Evolutionary conservation across 2,113 vertebrate species (phyloP).

Genomic region (Pomatorhinus ruficollis): DNA sequence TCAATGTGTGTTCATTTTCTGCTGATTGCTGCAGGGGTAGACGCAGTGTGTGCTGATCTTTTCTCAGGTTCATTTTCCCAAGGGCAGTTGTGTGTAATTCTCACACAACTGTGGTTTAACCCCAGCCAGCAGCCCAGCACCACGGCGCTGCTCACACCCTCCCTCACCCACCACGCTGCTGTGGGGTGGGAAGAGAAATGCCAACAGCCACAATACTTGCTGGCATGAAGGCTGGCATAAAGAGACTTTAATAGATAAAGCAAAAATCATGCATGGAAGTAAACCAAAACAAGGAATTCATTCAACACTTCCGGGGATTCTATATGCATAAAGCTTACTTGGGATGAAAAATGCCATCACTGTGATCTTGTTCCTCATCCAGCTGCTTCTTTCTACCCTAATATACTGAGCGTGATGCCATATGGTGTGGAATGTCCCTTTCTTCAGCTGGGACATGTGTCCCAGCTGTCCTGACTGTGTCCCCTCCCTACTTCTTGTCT

Average conservation of each 20-base stretch:
- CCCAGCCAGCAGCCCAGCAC: not conserved
- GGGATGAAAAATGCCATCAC: not conserved
- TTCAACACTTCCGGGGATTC: accelerated
- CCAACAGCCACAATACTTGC: accelerated
- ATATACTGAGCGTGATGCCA: too few species aligned
- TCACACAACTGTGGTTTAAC: not conserved
- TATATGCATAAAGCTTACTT: not conserved
- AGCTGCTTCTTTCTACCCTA: not conserved
- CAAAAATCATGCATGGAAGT: not conserved
- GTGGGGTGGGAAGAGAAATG: not conserved
- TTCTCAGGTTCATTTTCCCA: slow-evolving; percentile 27
- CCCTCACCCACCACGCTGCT: not conserved
- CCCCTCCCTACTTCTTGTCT: too few species aligned
- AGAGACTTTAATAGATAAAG: not conserved
- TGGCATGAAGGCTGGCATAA: not conserved
- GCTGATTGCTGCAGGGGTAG: slow-evolving; percentile 28
- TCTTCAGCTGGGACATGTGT: not conserved
- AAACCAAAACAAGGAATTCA: not conserved
- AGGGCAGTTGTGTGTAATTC: not conserved
- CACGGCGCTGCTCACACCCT: not conserved
- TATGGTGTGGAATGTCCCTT: not conserved
- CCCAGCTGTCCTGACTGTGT: not conserved
- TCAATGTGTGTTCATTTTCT: slow-evolving; percentile 65
- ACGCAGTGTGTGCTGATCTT: slow-evolving; percentile 18
- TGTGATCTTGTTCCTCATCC: not conserved